Conservation (phyloP, 2,888 invertebrate species). For the Heterodera filipjevi region DNA sequence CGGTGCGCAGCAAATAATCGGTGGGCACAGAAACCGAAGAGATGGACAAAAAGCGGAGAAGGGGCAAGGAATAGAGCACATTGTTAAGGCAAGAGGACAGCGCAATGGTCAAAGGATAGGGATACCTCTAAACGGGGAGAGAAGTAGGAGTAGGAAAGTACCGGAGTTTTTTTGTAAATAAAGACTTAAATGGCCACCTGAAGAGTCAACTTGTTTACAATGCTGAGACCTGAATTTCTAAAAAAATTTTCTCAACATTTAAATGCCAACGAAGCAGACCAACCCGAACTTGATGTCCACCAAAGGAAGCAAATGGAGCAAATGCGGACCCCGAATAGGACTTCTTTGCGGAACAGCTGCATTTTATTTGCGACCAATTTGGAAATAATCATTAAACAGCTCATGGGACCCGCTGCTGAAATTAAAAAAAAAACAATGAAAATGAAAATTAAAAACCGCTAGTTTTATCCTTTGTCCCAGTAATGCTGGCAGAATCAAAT, state of each 20-base stretch:
- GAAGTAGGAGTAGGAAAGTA: no score
- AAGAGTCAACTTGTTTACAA: conserved; percentile 53
- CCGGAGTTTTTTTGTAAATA: no score
- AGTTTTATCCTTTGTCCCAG: no score
- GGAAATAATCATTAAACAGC: neutral
- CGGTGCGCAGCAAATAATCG: conserved; percentile 39
- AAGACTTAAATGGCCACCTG: conserved; percentile 46
- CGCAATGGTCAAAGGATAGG: conserved; percentile 56
- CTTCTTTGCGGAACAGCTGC: conserved; percentile 14
- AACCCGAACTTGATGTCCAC: conserved; percentile 46
- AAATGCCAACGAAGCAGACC: neutral
- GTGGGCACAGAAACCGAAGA: conserved; percentile 35
- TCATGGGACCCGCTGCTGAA: neutral
- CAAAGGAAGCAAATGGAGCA: conserved; percentile 48
- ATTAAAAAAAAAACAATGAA: neutral
- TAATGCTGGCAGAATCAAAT: no score
- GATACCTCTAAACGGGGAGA: conserved; percentile 44
- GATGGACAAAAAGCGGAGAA: conserved; percentile 41
- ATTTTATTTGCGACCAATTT: neutral
- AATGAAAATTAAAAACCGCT: no score
- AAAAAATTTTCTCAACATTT: neutral
- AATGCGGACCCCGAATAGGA: conserved; percentile 44
- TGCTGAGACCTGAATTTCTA: conserved; percentile 39
- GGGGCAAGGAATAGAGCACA: conserved; percentile 49
- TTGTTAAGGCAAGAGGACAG: conserved; percentile 52